Base-by-base conservation (phyloP, 2,113 vertebrate genomes). In the Alligator sinensis region DNA sequence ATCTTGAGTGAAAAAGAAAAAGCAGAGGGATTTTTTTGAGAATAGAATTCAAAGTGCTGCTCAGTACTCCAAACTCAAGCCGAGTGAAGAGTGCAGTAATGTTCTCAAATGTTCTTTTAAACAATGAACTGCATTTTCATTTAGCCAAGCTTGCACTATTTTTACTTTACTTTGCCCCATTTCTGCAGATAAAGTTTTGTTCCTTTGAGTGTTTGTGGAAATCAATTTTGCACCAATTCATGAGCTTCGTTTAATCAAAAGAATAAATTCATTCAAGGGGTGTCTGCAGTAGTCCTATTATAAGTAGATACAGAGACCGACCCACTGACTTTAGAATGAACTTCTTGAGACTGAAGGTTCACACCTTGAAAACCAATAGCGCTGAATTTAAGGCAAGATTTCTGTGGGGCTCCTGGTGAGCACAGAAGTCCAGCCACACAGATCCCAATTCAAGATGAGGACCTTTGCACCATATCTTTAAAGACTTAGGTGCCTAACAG, bases 1-100 rank as follows among this genome's bases (percentile, higher is more conserved):
- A 57, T 1, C 47, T 47, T 47, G 47, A 47, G 47, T 47, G 47
- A 47, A 47, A 0, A 1, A 27, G 1, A 0, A 3, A 86, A 85
- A 76, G 13, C 2, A 55, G 16, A 28, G 59, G 80, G 77, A 25
- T 11, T 54, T 47, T 47, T 22, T 9, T 70, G 0, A 66, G 9
- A 9, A 16, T 4, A 68, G 34, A 72, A 15, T 38, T 88, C 74
- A 80, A 62, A n/a, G 3, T 10, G 55, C 61, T 27, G 4, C 63
- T 76, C 38, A 12, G 8, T 3, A 9, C 61, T 4, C 24, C 2
- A 7, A 57, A 22, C 18, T 64, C 28, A 63, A 6, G n/a, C 30
- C 80, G 54, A 22, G 74, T 60, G 80, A 9, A 78, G 3, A 77
- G 6, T 64, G 38, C 57, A 93, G 62, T 17, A 54, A 7, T 8